Evolutionary conservation across 30 jellyfish, hydroid and myxozoan species (phyloP).

Genomic region (Euphysa ruthae): DNA sequence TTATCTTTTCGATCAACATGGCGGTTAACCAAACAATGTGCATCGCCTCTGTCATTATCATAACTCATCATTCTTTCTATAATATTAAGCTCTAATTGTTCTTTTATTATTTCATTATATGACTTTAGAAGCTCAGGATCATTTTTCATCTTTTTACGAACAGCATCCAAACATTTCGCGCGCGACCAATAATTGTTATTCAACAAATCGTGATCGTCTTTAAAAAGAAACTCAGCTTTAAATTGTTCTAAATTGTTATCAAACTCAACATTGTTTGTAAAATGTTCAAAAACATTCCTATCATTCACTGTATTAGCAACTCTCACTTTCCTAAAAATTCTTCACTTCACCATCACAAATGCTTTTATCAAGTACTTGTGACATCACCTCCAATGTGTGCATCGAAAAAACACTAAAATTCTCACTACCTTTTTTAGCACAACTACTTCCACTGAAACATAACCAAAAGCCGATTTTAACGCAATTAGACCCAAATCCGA

Average conservation of each 20-base stretch:
- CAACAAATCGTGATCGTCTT: conserved; percentile 19
- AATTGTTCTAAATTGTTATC: conserved; percentile 23
- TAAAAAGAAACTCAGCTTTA: conserved; percentile 34
- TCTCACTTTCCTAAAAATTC: no score
- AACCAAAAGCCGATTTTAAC: background rate
- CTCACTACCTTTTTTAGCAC: no score
- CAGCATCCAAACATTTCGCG: conserved; percentile 5
- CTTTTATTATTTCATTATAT: conserved; percentile 26
- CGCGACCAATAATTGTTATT: conserved; percentile 14
- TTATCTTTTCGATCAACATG: conserved; percentile 46
- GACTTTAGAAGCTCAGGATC: conserved; percentile 14
- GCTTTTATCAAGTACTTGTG: no score
- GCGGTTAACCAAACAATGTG: conserved; percentile 44
- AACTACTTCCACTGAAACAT: no score
- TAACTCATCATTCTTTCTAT: conserved; percentile 33
- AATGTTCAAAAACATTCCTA: background rate
- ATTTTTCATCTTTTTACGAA: conserved; percentile 2
- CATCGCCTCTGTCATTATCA: conserved; percentile 24
- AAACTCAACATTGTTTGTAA: no score
- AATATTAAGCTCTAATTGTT: conserved; percentile 28
- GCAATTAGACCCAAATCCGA: no score
- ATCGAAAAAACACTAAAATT: background rate
- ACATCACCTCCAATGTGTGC: no score
- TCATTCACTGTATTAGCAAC: background rate
- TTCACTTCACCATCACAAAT: no score